Evolutionary conservation across 2,113 vertebrate genomes (phyloP).

Genomic region (Catharus minimus): DNA sequence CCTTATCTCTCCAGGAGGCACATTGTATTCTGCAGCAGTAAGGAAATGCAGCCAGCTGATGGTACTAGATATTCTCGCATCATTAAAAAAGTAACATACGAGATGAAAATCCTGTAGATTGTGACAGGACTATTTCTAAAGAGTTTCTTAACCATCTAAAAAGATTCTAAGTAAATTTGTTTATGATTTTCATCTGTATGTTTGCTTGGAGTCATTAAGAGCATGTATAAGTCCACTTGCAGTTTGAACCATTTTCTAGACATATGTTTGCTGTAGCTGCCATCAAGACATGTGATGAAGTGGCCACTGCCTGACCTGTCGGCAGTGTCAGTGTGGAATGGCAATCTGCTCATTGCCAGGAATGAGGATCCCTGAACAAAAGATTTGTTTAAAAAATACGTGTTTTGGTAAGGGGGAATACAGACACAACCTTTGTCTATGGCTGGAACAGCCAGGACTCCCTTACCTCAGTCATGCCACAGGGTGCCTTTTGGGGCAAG

Average conservation of each 20-base stretch:
- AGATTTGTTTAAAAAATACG: neutral
- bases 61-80: constrained; percentile 22
- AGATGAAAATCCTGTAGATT: neutral
- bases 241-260: neutral
- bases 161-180: neutral
- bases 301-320: neutral
- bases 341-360: neutral
- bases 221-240: neutral
- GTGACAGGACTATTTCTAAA: neutral
- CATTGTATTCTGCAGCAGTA: neutral
- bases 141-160: neutral
- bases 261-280: neutral
- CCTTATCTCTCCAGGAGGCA: constrained; percentile 45
- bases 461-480: neutral
- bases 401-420: neutral
- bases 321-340: neutral
- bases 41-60: constrained; percentile 37
- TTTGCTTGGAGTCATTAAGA: neutral
- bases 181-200: neutral
- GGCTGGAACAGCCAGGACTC: neutral
- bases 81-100: constrained; percentile 6
- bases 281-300: neutral
- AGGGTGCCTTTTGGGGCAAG: neutral
- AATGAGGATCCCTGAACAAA: neutral
- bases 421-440: neutral